Evolutionary conservation across 2,797 vertebrate genomes (phyloP), one percentile per base, ranked within the genome.

Genomic region (Helostoma temminkii): DNA sequence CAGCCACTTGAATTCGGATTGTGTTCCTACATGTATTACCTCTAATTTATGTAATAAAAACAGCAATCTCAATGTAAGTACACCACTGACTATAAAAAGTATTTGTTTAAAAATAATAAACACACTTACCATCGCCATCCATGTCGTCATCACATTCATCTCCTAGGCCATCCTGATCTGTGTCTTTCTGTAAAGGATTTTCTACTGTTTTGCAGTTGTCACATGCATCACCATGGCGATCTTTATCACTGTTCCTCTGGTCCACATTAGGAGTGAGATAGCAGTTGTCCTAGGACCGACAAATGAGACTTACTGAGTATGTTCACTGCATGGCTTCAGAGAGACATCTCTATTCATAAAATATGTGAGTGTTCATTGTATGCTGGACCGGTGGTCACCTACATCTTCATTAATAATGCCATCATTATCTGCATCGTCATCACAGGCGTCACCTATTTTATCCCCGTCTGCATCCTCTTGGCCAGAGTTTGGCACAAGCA

Each of bases 81-180:
- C n/a, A n/a, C n/a, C n/a, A n/a, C n/a, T n/a, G n/a, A 28, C 9
- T 8, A n/a, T 36, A 50, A 48, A 24, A n/a, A 22, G 4, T 24
- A n/a, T 42, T 24, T 48, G 12, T 12, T 45, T 19, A 18, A 39
- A 24, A 47, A 53, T 6, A 57, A 58, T 4, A 60, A 30, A 76
- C 14, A 32, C 28, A 62, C 89, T 75, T 73, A 98, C 98, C 96
- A 14, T 99, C 98, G 59, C 96, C 96, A 74, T 99, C 98, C 92
- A 97, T 98, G 89, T 99, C 98, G 42, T 98, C 95, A 63, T 99
- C 98, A 62, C 98, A 99, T 54, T 95, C 95, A 9, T 99, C 97
- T 73, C 98, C 98, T 71, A 92, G 93, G 28, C 97, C 97, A 0
- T 99, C 97, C 46, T 90, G 76, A 77, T 99, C 98, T 0, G 96